These are phyloP conservation scores for Fragum sueziense DNA, from an alignment of 2,888 invertebrate genomes.

Conservation along the genomic window DNA sequence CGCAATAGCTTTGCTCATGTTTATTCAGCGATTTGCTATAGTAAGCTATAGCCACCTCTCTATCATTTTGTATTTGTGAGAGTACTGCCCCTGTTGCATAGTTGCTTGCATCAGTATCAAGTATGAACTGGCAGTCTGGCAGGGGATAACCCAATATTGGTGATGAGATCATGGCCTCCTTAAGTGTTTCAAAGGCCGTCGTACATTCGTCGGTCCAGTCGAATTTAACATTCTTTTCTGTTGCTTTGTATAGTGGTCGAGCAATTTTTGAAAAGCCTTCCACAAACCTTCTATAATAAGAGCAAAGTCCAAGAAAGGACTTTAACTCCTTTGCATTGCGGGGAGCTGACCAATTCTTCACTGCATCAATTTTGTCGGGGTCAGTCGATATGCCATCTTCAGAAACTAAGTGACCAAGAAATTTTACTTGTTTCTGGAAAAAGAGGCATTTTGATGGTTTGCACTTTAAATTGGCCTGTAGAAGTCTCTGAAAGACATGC, in stretches of 20 bases:
- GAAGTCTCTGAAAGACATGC: neutral
- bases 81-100: slow-evolving; percentile 27
- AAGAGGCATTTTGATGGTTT: slow-evolving; percentile 36
- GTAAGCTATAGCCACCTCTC: slow-evolving; percentile 38
- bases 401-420: slow-evolving; percentile 26
- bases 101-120: slow-evolving; percentile 37
- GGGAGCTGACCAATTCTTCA: slow-evolving; percentile 20
- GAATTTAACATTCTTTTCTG: slow-evolving; percentile 22
- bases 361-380: slow-evolving; percentile 20
- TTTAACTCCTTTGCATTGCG: slow-evolving; percentile 22
- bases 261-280: slow-evolving; percentile 29
- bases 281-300: slow-evolving; percentile 29
- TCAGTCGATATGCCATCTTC: slow-evolving; percentile 23
- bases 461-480: too few species aligned
- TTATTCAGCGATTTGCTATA: slow-evolving; percentile 25
- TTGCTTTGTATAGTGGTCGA: slow-evolving; percentile 21
- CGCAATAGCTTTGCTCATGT: slow-evolving; percentile 22
- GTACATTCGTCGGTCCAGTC: slow-evolving; percentile 26
- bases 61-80: slow-evolving; percentile 24
- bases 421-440: slow-evolving; percentile 29
- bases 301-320: too few species aligned
- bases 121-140: too few species aligned
- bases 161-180: slow-evolving; percentile 22
- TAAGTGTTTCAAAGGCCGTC: slow-evolving; percentile 28
- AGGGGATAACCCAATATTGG: slow-evolving; percentile 35